These are phyloP conservation scores for Trisateles emortualis DNA, from an alignment of 2,888 invertebrate species.

Conservation along the genomic window DNA sequence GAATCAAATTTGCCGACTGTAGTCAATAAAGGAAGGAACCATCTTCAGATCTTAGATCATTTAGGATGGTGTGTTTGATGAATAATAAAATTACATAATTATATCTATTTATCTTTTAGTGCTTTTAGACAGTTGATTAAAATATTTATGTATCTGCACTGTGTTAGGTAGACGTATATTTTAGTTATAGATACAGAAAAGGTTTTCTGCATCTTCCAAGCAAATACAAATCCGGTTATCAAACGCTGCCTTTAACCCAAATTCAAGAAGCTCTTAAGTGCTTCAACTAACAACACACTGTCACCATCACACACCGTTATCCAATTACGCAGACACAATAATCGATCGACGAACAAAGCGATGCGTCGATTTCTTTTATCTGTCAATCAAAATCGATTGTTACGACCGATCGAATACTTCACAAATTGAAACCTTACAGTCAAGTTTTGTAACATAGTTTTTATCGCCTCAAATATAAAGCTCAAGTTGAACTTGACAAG, in stretches of 20 bases:
- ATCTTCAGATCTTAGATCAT: neutral
- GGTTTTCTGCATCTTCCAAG: too few relatives aligned
- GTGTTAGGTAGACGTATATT: too few relatives aligned
- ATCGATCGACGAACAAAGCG: constrained; percentile 73
- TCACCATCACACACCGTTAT: constrained; percentile 51
- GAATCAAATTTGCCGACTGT: constrained; percentile 36
- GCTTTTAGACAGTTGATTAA: too few relatives aligned
- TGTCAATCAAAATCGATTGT: constrained; percentile 80
- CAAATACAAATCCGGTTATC: too few relatives aligned
- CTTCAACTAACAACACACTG: constrained; percentile 33
- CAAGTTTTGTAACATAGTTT: constrained; percentile 1
- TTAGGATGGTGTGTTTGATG: too few relatives aligned
- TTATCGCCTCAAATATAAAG: constrained; percentile 12
- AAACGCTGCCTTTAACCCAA: too few relatives aligned
- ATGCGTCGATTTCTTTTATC: constrained; percentile 75
- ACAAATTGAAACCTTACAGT: constrained; percentile 18
- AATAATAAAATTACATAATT: too few relatives aligned
- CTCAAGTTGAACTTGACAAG: neutral
- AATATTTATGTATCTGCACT: too few relatives aligned
- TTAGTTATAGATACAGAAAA: too few relatives aligned
- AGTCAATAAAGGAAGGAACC: constrained; percentile 11
- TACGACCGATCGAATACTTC: constrained; percentile 58
- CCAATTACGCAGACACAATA: constrained; percentile 73
- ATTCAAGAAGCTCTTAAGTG: constrained; percentile 17
- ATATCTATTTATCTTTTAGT: too few relatives aligned